Base-by-base conservation (phyloP, 1,140 invertebrate genomes). In the Aphelenchoides avenae region DNA sequence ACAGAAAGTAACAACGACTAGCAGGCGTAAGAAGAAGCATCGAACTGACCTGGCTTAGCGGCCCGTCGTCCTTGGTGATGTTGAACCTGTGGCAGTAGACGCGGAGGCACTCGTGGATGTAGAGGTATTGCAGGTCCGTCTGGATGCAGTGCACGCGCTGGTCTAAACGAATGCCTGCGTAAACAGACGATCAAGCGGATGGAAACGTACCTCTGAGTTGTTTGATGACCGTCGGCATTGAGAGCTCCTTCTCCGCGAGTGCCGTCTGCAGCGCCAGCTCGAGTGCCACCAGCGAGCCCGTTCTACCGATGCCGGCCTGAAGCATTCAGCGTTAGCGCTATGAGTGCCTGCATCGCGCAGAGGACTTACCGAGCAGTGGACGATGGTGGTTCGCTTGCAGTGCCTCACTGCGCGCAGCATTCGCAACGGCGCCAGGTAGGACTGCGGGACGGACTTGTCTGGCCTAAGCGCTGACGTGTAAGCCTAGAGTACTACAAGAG, bases 251-350 rank as follows among this genome's bases (percentile, higher is more conserved):
- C 26, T 40, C 51, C 18, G 31, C 27, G 13, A 57, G 13, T 5
- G 43, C 30, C 20, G 24, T 31, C 31, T 57, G 55, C 5, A 41
- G 11, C 22, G 30, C 40, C 15, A n/a, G n/a, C n/a, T n/a, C n/a
- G n/a, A n/a, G n/a, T n/a, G n/a, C n/a, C n/a, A n/a, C n/a, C n/a
- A n/a, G 43, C 0, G 33, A 37, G 7, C 55, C 55, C 1, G 55
- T 57, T 18, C 55, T 24, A 7, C 55, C 55, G 20, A 57, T 57
- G 31, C 55, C 55, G 5, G 55, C 44, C n/a, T n/a, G n/a, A n/a
- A n/a, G n/a, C n/a, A n/a, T n/a, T n/a, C n/a, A n/a, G n/a, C n/a
- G n/a, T n/a, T n/a, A n/a, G n/a, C n/a, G n/a, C n/a, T n/a, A n/a
- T n/a, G n/a, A n/a, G n/a, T n/a, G n/a, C n/a, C n/a, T n/a, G n/a